Percentiles rank a stretch among this genome's conserved stretches.
Evolutionary conservation across 2,797 vertebrate genomes (phyloP).

Genomic region (Arctocebus calabarensis): DNA sequence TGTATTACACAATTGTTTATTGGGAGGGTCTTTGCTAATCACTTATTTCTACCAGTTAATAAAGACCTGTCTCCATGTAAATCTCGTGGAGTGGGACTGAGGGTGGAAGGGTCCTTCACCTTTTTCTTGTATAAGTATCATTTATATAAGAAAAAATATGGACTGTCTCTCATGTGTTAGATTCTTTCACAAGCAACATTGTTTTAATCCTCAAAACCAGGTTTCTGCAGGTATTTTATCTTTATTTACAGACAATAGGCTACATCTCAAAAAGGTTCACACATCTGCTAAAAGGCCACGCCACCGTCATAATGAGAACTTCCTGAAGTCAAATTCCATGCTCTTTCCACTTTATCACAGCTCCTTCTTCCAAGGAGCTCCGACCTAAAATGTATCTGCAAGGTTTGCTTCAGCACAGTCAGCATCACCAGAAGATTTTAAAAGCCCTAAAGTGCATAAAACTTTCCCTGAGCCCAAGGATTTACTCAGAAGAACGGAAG

Average conservation of each 20-base stretch:
- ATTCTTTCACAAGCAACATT: slow-evolving; percentile 22
- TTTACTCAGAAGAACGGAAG: background rate
- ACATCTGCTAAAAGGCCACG: background rate
- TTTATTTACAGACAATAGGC: slow-evolving; percentile 47
- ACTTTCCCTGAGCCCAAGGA: background rate
- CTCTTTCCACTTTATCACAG: background rate
- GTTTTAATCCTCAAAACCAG: background rate
- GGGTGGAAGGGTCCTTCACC: background rate
- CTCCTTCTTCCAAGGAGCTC: background rate
- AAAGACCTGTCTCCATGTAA: background rate
- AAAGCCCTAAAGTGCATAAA: background rate
- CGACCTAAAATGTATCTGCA: background rate
- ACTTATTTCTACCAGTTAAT: background rate
- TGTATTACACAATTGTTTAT: background rate
- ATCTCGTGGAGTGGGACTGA: background rate
- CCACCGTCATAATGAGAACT: background rate
- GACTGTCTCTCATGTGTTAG: background rate
- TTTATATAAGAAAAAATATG: background rate
- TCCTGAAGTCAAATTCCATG: background rate
- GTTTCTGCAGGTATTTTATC: background rate
- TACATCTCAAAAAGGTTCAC: background rate
- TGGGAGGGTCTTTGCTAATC: background rate
- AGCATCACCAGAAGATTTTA: background rate
- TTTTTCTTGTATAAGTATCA: background rate
- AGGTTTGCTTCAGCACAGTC: background rate